phyloP scores from a whole-genome alignment of 1,140 invertebrate species.

The Anastatus disparis region DNA sequence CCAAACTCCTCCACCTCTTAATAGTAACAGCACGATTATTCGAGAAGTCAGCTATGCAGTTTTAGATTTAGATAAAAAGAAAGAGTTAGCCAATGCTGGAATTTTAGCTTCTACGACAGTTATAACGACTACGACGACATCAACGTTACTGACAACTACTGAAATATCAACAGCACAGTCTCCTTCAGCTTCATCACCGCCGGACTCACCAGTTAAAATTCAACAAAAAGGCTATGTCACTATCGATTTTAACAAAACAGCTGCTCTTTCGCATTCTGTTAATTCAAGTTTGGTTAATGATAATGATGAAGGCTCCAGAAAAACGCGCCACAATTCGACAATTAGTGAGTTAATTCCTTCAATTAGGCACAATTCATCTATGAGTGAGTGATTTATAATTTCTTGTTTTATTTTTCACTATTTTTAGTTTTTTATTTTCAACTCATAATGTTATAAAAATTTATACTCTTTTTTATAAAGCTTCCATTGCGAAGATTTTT shows the following conservation, averaged over 20 bases:
- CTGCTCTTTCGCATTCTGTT: slow-evolving; percentile 79
- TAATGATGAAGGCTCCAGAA: slow-evolving; percentile 69
- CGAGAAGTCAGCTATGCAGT: slow-evolving; percentile 81
- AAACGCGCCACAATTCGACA: slow-evolving; percentile 75
- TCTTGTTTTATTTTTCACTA: slow-evolving; percentile 27
- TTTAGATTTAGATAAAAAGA: slow-evolving; percentile 74
- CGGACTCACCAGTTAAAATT: slow-evolving; percentile 69
- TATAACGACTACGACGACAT: neutral
- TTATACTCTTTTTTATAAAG: no score
- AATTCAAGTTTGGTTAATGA: slow-evolving; percentile 69
- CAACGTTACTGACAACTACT: neutral
- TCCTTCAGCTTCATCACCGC: slow-evolving; percentile 54
- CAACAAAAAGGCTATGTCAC: slow-evolving; percentile 83
- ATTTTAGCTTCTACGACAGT: neutral
- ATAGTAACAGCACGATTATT: slow-evolving; percentile 57
- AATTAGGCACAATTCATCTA: slow-evolving; percentile 67
- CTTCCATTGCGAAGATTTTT: neutral
- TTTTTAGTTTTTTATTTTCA: slow-evolving; percentile 2
- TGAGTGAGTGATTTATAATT: slow-evolving; percentile 67
- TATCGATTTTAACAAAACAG: slow-evolving; percentile 94
- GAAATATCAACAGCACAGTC: slow-evolving; percentile 23
- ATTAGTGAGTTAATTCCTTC: slow-evolving; percentile 65
- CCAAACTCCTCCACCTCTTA: slow-evolving; percentile 60
- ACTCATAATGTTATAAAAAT: no score
- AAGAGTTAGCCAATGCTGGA: slow-evolving; percentile 35